A percentile compares a stretch with the other conserved stretches of the same genome.
These are phyloP conservation scores for Hephaestus fuliginosus DNA, from an alignment of 2,797 vertebrate species.

Conservation along the genomic window DNA sequence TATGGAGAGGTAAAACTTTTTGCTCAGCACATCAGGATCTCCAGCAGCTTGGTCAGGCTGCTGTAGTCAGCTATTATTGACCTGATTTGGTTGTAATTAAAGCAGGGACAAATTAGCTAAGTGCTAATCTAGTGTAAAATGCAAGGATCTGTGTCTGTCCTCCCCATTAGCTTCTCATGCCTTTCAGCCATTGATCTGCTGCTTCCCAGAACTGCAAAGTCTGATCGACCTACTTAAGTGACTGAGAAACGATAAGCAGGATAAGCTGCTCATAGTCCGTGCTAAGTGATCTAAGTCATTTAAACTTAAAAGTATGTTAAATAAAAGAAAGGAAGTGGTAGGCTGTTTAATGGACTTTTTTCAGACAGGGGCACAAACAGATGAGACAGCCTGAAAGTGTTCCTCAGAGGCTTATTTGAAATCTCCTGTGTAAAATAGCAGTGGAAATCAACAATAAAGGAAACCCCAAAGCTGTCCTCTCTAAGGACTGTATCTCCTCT, in stretches of 20 bases:
- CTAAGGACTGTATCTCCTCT: constrained; percentile 35
- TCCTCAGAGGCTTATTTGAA: constrained; percentile 13
- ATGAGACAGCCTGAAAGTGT: not conserved
- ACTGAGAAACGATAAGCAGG: constrained; percentile 12
- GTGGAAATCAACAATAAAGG: constrained; percentile 38
- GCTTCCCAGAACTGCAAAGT: constrained; percentile 10
- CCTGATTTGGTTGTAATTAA: constrained; percentile 46
- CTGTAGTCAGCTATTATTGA: constrained; percentile 34
- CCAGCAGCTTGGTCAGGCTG: not conserved
- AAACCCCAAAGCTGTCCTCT: constrained; percentile 21
- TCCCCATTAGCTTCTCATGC: constrained; percentile 9
- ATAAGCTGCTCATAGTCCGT: constrained; percentile 15
- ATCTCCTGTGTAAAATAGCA: constrained; percentile 33
- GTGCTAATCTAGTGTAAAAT: constrained; percentile 22
- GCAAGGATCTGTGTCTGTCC: not conserved
- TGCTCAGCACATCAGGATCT: constrained; percentile 3
- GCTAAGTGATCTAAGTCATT: not conserved
- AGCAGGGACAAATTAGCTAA: constrained; percentile 29
- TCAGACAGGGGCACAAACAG: not conserved
- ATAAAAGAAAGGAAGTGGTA: not conserved
- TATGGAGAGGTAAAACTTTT: not conserved
- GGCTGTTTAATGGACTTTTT: constrained; percentile 6
- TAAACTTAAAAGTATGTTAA: not conserved
- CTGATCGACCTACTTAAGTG: constrained; percentile 13
- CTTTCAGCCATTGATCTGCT: constrained; percentile 26